A percentile compares a stretch with the other conserved stretches of the same genome.
Evolutionary conservation across 2,113 vertebrate species (phyloP).

Genomic region (Hippocampus barbouri): DNA sequence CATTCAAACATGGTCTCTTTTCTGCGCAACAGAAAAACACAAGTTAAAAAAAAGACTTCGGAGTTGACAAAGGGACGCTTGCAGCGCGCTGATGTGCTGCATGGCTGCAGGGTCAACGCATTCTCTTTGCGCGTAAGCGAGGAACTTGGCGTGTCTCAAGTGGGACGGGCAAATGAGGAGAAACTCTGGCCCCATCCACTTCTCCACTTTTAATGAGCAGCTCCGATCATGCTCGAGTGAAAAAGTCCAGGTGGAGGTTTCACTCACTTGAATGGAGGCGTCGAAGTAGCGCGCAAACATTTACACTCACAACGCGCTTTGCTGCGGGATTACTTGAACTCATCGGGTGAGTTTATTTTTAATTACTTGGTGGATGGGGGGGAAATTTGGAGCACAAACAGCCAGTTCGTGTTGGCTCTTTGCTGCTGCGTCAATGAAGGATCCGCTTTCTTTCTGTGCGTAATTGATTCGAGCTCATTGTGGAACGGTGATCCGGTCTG

Average conservation of each 20-base stretch:
- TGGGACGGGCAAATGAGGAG: constrained; percentile 58
- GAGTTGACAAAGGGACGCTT: constrained; percentile 11
- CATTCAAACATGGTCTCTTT: neutral
- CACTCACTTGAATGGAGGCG: constrained; percentile 7
- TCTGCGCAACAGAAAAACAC: neutral
- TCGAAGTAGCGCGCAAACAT: constrained; percentile 14
- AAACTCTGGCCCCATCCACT: constrained; percentile 49
- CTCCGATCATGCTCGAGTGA: constrained; percentile 44
- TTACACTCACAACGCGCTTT: constrained; percentile 9
- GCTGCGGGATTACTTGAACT: constrained; percentile 31
- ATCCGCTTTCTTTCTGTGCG: constrained; percentile 13
- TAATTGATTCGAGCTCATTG: neutral
- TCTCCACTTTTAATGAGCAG: constrained; percentile 58
- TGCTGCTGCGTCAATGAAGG: constrained; percentile 14
- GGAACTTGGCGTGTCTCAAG: constrained; percentile 34
- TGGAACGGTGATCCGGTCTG: neutral
- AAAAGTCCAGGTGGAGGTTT: constrained; percentile 52
- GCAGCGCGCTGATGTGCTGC: neutral
- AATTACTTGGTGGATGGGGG: neutral
- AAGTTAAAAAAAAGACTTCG: neutral
- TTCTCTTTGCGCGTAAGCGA: constrained; percentile 21
- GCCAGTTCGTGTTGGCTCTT: neutral
- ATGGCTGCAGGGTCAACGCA: constrained; percentile 23
- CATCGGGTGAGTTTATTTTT: constrained; percentile 52
- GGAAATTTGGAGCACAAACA: neutral